phyloP scores from a whole-genome alignment of 2,888 invertebrate genomes.

The Mycalesis mineus region DNA sequence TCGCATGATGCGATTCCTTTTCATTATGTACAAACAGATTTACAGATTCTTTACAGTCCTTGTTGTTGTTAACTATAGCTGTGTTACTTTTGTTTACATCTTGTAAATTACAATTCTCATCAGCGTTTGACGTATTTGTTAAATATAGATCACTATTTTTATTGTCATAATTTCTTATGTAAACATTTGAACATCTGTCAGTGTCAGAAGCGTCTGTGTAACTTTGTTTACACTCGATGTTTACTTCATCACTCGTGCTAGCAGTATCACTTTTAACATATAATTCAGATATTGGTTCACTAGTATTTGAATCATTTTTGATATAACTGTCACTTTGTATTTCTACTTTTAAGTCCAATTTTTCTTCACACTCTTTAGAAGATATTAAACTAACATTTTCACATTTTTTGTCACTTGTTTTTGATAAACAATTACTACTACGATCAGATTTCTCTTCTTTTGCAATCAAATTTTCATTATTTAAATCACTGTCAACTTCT shows the following conservation, averaged over 20 bases:
- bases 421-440: not conserved
- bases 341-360: not conserved
- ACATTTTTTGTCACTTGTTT: conserved; percentile 14
- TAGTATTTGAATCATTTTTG: conserved; percentile 13
- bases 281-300: conserved; percentile 10
- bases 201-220: not conserved
- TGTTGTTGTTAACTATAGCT: not conserved
- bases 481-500: conserved; percentile 17
- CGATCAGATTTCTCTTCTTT: conserved; percentile 14
- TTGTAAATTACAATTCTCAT: not conserved
- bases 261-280: not conserved
- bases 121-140: conserved; percentile 15
- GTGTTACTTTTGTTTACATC: not conserved
- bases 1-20: too few species aligned
- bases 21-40: not conserved
- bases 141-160: conserved; percentile 6
- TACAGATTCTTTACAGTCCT: conserved; percentile 22
- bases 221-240: conserved; percentile 8
- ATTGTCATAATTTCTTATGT: not conserved
- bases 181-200: not conserved
- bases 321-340: conserved; percentile 19
- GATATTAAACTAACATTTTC: conserved; percentile 7
- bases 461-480: conserved; percentile 15
- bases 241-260: not conserved
- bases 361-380: conserved; percentile 12